These are phyloP conservation scores for Falco punctatus DNA, from an alignment of 2,113 vertebrate genomes.

Conservation along the genomic window DNA sequence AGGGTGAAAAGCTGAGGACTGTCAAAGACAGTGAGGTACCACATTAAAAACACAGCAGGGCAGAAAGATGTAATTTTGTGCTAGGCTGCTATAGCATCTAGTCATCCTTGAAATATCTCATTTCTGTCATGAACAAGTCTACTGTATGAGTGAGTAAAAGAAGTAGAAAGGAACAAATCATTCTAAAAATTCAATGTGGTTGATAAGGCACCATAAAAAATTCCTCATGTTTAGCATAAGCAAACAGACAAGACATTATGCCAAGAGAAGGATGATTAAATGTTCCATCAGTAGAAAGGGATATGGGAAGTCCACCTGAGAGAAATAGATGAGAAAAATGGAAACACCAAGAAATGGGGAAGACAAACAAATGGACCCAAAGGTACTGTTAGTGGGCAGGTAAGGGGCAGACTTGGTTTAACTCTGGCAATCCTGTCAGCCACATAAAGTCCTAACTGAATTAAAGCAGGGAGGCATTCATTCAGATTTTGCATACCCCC, in stretches of 20 bases:
- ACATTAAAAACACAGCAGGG: slow-evolving; percentile 19
- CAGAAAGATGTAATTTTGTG: slow-evolving; percentile 48
- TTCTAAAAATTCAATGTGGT: background rate
- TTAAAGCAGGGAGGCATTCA: background rate
- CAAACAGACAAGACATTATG: background rate
- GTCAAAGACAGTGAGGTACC: background rate
- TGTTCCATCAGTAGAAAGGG: slow-evolving; percentile 1
- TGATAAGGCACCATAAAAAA: slow-evolving; percentile 17
- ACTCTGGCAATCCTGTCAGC: background rate
- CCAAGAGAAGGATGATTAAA: slow-evolving; percentile 13
- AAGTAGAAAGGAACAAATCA: slow-evolving; percentile 37
- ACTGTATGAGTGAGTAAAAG: slow-evolving; percentile 27
- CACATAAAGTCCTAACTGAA: background rate
- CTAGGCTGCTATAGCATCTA: slow-evolving; percentile 25
- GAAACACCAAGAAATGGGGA: background rate
- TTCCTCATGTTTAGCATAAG: background rate
- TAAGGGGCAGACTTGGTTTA: background rate
- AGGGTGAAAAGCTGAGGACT: background rate
- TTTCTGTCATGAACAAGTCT: slow-evolving; percentile 43
- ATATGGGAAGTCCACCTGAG: background rate
- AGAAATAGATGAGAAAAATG: background rate
- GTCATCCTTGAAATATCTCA: slow-evolving; percentile 45
- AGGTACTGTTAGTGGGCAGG: background rate
- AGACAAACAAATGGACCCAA: background rate
- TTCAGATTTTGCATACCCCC: background rate